Evolutionary conservation across 1,140 invertebrate genomes (phyloP).

Genomic region (Ips nitidus): DNA sequence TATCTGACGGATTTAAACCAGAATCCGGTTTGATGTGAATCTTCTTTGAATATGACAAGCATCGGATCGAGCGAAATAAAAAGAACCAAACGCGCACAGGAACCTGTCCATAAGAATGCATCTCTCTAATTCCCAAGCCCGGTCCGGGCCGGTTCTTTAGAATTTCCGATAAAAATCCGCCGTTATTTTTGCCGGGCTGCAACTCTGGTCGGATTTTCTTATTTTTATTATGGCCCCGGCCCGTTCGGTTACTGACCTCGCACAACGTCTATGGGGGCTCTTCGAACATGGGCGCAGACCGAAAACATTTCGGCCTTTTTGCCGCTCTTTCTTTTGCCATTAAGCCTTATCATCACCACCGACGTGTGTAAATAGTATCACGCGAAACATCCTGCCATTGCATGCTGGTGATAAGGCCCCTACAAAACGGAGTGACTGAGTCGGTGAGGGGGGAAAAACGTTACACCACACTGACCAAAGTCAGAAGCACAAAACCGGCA

Average conservation of each 20-base stretch:
- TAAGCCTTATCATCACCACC: too few relatives aligned
- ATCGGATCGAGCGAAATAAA: too few relatives aligned
- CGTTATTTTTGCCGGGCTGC: slow-evolving; percentile 51
- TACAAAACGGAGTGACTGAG: too few relatives aligned
- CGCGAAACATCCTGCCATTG: too few relatives aligned
- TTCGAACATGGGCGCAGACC: slow-evolving; percentile 37
- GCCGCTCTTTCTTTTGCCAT: slow-evolving; percentile 2
- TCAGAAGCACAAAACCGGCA: background rate
- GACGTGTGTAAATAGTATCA: too few relatives aligned
- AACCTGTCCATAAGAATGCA: slow-evolving; percentile 42
- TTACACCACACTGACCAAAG: slow-evolving; percentile 25
- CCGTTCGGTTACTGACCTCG: slow-evolving; percentile 50
- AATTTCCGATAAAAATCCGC: slow-evolving; percentile 51
- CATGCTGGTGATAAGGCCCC: too few relatives aligned
- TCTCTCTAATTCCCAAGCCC: slow-evolving; percentile 43
- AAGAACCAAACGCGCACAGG: slow-evolving; percentile 5
- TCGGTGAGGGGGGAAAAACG: too few relatives aligned
- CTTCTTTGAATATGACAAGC: too few relatives aligned
- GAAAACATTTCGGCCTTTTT: slow-evolving; percentile 23
- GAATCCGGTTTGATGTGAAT: too few relatives aligned
- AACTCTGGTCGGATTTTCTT: slow-evolving; percentile 49
- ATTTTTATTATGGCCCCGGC: slow-evolving; percentile 46
- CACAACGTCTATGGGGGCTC: slow-evolving; percentile 44
- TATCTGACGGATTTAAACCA: too few relatives aligned
- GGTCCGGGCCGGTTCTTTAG: slow-evolving; percentile 48